A percentile compares a stretch with the other conserved stretches of the same genome.
Conservation (phyloP, 2,113 vertebrate genomes). For the Ursus arctos region DNA sequence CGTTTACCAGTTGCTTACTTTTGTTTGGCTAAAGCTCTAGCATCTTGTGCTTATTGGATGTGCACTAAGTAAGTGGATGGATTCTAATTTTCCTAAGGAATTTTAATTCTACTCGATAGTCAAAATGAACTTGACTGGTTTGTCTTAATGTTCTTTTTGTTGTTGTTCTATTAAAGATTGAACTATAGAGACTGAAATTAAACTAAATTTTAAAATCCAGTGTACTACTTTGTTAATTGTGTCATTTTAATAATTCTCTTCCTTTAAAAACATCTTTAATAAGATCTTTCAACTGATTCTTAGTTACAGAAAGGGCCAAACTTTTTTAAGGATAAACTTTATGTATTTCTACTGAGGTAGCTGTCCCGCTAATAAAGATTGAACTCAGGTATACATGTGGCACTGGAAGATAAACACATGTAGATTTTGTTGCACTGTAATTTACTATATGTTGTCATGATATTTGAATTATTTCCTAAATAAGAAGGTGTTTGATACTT, state of each 20-base stretch:
- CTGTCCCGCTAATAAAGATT: neutral
- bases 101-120: constrained; percentile 7
- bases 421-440: constrained; percentile 13
- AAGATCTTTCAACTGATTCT: neutral
- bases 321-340: constrained; percentile 45
- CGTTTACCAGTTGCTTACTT: constrained; percentile 23
- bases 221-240: constrained; percentile 1
- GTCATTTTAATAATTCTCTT: constrained; percentile 19
- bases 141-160: neutral
- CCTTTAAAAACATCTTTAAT: constrained; percentile 50
- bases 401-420: neutral
- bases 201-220: constrained; percentile 9
- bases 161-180: neutral
- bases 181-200: neutral
- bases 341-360: neutral
- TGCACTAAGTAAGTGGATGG: neutral
- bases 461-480: constrained; percentile 44
- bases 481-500: constrained; percentile 2
- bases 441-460: neutral
- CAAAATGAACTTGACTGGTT: constrained; percentile 9
- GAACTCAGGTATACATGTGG: neutral
- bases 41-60: neutral
- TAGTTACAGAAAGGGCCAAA: neutral
- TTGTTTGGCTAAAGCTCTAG: constrained; percentile 47
- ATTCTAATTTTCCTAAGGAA: constrained; percentile 46